These are phyloP conservation scores for Apotomis capreana DNA, from an alignment of 2,888 invertebrate genomes.

Conservation along the genomic window DNA sequence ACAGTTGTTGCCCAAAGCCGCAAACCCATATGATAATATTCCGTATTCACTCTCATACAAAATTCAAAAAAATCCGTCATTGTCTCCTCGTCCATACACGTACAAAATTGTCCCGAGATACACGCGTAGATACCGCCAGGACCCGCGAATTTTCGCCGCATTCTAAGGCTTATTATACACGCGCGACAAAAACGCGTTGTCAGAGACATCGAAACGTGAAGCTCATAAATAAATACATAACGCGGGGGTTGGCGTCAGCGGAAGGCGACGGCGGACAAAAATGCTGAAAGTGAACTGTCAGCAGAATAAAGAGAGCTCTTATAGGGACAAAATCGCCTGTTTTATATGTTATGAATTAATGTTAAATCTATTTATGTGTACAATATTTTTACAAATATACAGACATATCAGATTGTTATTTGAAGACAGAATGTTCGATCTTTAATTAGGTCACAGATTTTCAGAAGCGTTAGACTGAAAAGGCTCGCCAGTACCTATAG, in stretches of 20 bases:
- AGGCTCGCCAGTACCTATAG: too few species aligned
- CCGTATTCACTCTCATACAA: neutral
- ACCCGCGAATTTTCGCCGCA: slow-evolving; percentile 45
- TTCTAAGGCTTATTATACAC: slow-evolving; percentile 61
- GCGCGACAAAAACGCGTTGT: slow-evolving; percentile 72
- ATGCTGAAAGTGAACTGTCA: too few species aligned
- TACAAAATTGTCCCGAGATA: slow-evolving; percentile 36
- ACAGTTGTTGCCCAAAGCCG: neutral
- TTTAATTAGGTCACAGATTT: too few species aligned
- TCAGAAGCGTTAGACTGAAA: too few species aligned
- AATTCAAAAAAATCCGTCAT: slow-evolving; percentile 8
- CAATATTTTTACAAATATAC: too few species aligned
- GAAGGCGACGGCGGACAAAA: slow-evolving; percentile 36
- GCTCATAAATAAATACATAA: slow-evolving; percentile 79
- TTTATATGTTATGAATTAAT: too few species aligned
- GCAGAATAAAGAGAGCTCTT: too few species aligned
- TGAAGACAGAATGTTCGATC: too few species aligned
- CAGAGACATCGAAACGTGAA: slow-evolving; percentile 71
- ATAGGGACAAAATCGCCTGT: too few species aligned
- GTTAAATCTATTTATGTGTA: too few species aligned
- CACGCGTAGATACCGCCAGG: slow-evolving; percentile 33
- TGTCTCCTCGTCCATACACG: slow-evolving; percentile 18
- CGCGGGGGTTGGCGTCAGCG: slow-evolving; percentile 48
- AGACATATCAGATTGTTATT: too few species aligned
- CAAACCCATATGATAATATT: neutral